Evolutionary conservation across 2,113 vertebrate genomes (phyloP), one percentile per base, ranked within the genome.

Genomic region (Dipodomys stephensi): DNA sequence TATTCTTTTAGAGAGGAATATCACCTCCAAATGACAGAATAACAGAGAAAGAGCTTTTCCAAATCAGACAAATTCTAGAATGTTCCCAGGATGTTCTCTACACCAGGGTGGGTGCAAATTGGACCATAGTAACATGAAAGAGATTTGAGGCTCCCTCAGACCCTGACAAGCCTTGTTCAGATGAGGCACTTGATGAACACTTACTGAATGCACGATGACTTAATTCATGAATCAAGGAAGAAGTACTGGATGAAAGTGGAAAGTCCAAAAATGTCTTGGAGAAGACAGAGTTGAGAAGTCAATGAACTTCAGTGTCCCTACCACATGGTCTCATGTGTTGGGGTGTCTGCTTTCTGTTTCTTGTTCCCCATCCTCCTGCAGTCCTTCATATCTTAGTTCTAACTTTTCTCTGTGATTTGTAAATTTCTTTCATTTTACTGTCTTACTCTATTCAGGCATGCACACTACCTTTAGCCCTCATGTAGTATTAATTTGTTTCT

Each of bases 401-500:
- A 30, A 67, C 22, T 72, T 91, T 25, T 23, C 23, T 80, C 32
- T 71, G 79, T 19, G 30, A 72, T 76, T 78, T 72, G 32, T 18
- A 35, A 44, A 49, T 9, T 30, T 83, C 57, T 67, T 46, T 49
- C 23, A n/a, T 53, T 83, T 86, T 46, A 53, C 67, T 83, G 27
- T 84, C 8, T 83, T 60, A 74, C 6, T 39, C 32, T 91, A 7
- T 49, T 88, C n/a, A 83, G 92, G 44, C 83, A 69, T 90, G 28
- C 27, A 62, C 20, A 57, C 13, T 19, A 81, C 1, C 16, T 35
- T 64, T 20, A 10, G 35, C 20, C 20, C n/a, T 28, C 49, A 49
- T 49, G 44, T 46, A 30, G 69, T 10, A 27, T 65, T 30, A 22
- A 1, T 62, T 22, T 22, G 15, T 62, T 62, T 62, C 20, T 62